phyloP scores from a whole-genome alignment of 2,113 vertebrate species.

The Noctilio leporinus region DNA sequence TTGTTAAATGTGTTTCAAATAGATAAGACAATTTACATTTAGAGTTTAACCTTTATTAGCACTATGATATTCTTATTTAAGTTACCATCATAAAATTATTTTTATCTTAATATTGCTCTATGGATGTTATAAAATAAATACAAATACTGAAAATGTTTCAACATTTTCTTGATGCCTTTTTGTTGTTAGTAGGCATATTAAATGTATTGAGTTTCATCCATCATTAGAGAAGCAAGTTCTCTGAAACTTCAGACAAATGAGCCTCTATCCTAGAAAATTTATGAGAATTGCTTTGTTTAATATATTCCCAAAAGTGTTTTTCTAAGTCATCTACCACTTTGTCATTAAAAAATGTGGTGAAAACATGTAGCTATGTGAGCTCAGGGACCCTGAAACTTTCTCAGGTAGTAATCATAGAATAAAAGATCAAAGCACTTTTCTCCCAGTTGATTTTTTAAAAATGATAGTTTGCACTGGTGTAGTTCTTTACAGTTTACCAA shows the following conservation, averaged over 20 bases:
- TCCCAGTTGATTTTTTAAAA: slow-evolving; percentile 17
- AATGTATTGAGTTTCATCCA: neutral
- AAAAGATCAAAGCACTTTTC: slow-evolving; percentile 7
- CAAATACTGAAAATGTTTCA: neutral
- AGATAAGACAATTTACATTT: neutral
- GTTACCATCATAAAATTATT: neutral
- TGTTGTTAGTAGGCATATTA: neutral
- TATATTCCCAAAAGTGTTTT: neutral
- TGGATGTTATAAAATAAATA: neutral
- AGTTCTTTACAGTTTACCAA: neutral
- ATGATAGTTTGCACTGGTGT: neutral
- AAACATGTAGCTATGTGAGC: neutral
- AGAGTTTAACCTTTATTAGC: neutral
- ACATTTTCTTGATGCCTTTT: neutral
- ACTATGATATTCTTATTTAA: neutral
- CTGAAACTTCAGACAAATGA: neutral
- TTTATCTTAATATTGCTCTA: neutral
- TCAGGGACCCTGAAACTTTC: neutral
- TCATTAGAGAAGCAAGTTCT: neutral
- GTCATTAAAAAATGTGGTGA: neutral
- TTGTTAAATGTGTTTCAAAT: neutral
- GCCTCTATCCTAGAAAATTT: neutral
- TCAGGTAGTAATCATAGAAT: neutral
- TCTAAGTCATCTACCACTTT: neutral
- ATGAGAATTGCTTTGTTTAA: neutral